Evolutionary conservation across 2,888 invertebrate genomes (phyloP).

Genomic region (Slavum lentiscoides): DNA sequence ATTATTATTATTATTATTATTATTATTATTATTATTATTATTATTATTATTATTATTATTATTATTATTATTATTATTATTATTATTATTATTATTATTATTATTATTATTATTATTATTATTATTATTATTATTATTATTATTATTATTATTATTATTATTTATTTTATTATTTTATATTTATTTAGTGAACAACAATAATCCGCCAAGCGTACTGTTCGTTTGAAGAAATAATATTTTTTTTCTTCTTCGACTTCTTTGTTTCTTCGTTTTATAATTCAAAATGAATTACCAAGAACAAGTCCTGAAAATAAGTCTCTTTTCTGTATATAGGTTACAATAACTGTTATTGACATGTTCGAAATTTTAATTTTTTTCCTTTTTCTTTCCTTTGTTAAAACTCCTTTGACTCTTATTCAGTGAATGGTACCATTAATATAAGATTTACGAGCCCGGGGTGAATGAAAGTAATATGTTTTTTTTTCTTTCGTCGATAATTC

Average conservation of each 20-base stretch:
- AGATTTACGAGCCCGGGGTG: conserved; percentile 3
- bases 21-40: too few relatives aligned
- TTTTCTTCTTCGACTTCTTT: not conserved
- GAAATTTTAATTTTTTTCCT: conserved; percentile 17
- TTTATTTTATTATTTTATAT: too few relatives aligned
- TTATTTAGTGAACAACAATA: conserved; percentile 3
- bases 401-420: not conserved
- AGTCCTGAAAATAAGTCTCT: conserved; percentile 18
- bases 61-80: too few relatives aligned
- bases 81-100: too few relatives aligned
- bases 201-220: not conserved
- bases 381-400: conserved; percentile 9
- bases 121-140: too few relatives aligned
- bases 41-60: too few relatives aligned
- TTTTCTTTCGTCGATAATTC: not conserved
- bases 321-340: not conserved
- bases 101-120: too few relatives aligned
- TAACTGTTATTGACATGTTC: conserved; percentile 32
- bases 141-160: too few relatives aligned
- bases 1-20: too few relatives aligned
- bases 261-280: conserved; percentile 7
- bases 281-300: conserved; percentile 2
- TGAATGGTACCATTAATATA: conserved; percentile 3
- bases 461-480: not conserved
- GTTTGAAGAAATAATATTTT: conserved; percentile 31